Conservation (phyloP, 1,140 invertebrate species). For the Chymomyza costata region DNA sequence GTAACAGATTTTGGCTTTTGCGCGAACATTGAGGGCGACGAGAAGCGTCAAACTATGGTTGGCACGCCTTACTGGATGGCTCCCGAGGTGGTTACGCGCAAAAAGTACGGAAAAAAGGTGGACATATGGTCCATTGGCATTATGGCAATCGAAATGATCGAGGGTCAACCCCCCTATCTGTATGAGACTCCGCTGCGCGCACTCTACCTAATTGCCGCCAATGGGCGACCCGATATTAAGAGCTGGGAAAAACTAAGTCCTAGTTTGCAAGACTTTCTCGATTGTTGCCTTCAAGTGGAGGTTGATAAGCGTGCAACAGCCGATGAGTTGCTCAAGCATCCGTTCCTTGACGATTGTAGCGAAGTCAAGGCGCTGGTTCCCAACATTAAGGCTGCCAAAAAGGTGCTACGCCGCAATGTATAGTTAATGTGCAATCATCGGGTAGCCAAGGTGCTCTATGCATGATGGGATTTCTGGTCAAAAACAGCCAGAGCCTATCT, state of each 20-base stretch:
- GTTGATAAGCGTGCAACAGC: constrained; percentile 91
- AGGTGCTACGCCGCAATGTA: constrained; percentile 69
- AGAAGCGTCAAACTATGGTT: constrained; percentile 97
- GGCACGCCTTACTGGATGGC: constrained; percentile 93
- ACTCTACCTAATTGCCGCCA: constrained; percentile 96
- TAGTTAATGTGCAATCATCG: constrained; percentile 68
- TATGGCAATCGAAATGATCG: constrained; percentile 98
- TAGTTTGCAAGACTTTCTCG: constrained; percentile 88
- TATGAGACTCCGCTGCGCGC: constrained; percentile 96
- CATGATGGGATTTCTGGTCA: constrained; percentile 49
- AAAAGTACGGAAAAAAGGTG: constrained; percentile 92
- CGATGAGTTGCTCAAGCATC: constrained; percentile 89
- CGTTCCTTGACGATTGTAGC: constrained; percentile 90
- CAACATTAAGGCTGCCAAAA: constrained; percentile 89
- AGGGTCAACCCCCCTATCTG: constrained; percentile 96
- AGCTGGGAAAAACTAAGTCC: constrained; percentile 88
- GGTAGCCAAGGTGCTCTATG: constrained; percentile 53
- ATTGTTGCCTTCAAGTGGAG: constrained; percentile 94
- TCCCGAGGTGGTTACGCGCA: constrained; percentile 91
- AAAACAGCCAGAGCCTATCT: too few species aligned
- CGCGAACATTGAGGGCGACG: constrained; percentile 91
- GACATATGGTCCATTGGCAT: constrained; percentile 98
- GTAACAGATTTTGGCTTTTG: constrained; percentile 99
- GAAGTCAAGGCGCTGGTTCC: constrained; percentile 90
- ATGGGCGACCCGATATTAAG: constrained; percentile 93